Percentiles rank a stretch among this genome's conserved stretches.
phyloP scores from a whole-genome alignment of 35 echinoderm and acorn worm species.

The Ophioderma brevispina region DNA sequence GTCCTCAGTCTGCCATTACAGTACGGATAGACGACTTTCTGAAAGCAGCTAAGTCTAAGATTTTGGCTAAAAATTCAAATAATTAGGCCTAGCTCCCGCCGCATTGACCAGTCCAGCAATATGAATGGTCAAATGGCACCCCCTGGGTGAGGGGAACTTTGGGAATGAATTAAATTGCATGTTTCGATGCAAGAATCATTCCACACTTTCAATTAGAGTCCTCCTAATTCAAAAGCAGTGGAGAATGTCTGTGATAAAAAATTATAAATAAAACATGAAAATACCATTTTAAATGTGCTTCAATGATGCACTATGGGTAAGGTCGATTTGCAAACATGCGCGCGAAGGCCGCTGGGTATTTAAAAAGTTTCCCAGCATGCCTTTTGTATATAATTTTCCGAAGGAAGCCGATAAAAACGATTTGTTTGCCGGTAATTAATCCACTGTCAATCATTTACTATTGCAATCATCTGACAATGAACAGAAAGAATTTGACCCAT shows the following conservation, averaged over 20 bases:
- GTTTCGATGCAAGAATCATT: background rate
- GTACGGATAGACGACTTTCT: too few relatives aligned
- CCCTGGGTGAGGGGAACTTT: background rate
- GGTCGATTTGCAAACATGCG: slow-evolving; percentile 37
- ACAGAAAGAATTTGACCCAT: background rate
- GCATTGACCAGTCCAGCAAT: too few relatives aligned
- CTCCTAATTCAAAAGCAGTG: background rate
- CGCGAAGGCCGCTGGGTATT: slow-evolving; percentile 97
- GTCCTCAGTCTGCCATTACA: too few relatives aligned
- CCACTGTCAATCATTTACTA: slow-evolving; percentile 46
- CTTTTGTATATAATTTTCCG: slow-evolving; percentile 69
- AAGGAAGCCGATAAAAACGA: slow-evolving; percentile 55
- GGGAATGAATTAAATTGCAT: too few relatives aligned
- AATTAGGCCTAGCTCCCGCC: too few relatives aligned
- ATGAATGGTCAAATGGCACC: background rate
- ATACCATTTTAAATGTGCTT: background rate
- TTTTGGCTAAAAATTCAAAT: too few relatives aligned
- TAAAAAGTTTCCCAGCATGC: slow-evolving; percentile 95
- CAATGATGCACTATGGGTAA: slow-evolving; percentile 16
- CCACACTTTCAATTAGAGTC: background rate
- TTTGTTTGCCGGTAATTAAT: slow-evolving; percentile 58
- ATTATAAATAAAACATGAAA: background rate
- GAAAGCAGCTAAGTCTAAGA: too few relatives aligned
- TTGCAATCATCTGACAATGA: slow-evolving; percentile 27
- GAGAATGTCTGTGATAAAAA: background rate